Evolutionary conservation across 1,140 invertebrate species (phyloP).

Genomic region (Diprion similis): DNA sequence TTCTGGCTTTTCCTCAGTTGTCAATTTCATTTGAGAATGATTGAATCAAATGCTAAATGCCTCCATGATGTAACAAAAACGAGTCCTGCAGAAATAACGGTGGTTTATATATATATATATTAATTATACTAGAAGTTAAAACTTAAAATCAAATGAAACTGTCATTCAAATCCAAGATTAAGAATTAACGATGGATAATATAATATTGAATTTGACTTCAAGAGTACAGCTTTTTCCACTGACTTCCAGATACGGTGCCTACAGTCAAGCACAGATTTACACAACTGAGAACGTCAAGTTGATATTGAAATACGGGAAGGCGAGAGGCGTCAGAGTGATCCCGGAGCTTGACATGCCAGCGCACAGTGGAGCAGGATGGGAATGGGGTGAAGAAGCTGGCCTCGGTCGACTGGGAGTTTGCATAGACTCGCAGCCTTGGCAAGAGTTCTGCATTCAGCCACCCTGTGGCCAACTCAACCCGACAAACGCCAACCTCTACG

Average conservation of each 20-base stretch:
- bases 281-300: conserved; percentile 70
- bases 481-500: conserved; percentile 76
- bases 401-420: conserved; percentile 76
- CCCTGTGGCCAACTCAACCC: conserved; percentile 86
- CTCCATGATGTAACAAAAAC: no score
- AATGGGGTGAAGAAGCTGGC: conserved; percentile 73
- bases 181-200: no score
- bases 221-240: neutral
- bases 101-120: no score
- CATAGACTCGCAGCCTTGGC: conserved; percentile 79
- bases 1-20: no score
- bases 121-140: no score
- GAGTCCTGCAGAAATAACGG: no score
- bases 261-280: conserved; percentile 74
- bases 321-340: conserved; percentile 75
- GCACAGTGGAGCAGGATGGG: conserved; percentile 83
- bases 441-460: conserved; percentile 79
- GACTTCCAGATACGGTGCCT: conserved; percentile 71
- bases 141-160: no score
- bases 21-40: no score
- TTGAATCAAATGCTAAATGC: no score
- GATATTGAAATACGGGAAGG: conserved; percentile 70
- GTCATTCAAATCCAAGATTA: no score
- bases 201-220: neutral
- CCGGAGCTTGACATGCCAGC: conserved; percentile 83